Conservation (phyloP, 1,140 invertebrate genomes). For the Hyles vespertilio region DNA sequence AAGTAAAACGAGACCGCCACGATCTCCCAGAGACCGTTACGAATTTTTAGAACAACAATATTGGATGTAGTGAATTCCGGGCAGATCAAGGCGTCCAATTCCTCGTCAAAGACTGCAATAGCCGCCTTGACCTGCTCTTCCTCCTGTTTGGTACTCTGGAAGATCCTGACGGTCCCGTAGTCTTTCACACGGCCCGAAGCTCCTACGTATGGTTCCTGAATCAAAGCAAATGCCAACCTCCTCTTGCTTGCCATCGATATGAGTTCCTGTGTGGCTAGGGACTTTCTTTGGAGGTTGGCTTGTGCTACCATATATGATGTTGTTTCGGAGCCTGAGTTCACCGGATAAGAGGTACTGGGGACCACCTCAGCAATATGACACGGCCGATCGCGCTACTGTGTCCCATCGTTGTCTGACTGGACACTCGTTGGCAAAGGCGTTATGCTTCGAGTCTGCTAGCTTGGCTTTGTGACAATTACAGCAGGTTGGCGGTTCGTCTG, state of each 20-base stretch:
- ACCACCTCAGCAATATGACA: constrained; percentile 9
- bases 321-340: background rate
- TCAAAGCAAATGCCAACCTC: background rate
- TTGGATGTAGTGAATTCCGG: constrained; percentile 17
- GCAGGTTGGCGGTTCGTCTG: background rate
- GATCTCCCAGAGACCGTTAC: constrained; percentile 9
- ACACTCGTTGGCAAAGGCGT: background rate
- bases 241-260: constrained; percentile 7
- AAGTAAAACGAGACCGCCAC: constrained; percentile 13
- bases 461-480: constrained; percentile 1
- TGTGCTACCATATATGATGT: constrained; percentile 7
- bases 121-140: constrained; percentile 13
- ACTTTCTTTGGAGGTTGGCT: constrained; percentile 17
- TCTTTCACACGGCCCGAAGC: background rate
- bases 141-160: background rate
- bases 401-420: background rate
- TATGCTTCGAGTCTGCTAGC: background rate
- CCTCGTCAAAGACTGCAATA: constrained; percentile 11
- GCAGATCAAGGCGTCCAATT: constrained; percentile 6
- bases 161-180: constrained; percentile 11
- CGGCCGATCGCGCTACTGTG: background rate
- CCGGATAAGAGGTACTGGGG: too few species aligned
- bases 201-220: constrained; percentile 11
- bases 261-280: constrained; percentile 16
- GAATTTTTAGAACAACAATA: constrained; percentile 16